Evolutionary conservation across 2,888 invertebrate species (phyloP), one percentile per base, ranked within the genome.

Genomic region (Morpho helenor): DNA sequence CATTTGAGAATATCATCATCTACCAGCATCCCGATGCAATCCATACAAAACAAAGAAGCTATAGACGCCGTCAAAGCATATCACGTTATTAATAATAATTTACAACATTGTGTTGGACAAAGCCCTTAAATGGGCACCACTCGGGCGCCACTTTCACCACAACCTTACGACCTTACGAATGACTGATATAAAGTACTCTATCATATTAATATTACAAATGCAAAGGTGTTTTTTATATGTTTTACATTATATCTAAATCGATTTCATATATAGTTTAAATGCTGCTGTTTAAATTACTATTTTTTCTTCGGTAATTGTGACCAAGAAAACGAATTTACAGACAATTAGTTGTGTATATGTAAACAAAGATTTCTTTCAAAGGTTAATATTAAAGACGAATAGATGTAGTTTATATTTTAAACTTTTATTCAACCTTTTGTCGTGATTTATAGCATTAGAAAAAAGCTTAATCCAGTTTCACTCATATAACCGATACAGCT

Each of bases 81-180:
- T 51, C 56, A 39, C 52, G 53, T 61, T 61, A 63, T 63, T 59
- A 61, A 63, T 63, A 61, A 63, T 52, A 63, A 63, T 63, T 56
- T 59, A 42, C 53, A 49, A 51, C 47, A 63, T 63, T 63, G 63
- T 62, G 50, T 49, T 43, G 45, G 49, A 61, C 59, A 61, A 63
- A 54, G 56, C 58, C 62, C 51, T 54, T 49, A 59, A 49, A 60
- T 56, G 58, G 49, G 42, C 23, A 52, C 53, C 43, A 43, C 56
- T 31, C 22, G 41, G 56, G 61, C 61, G 63, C 63, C 63, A 63
- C 63, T 63, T 63, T 63, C 63, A 56, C 63, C 54, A 23, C 56
- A 51, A 63, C 63, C 63, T 58, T 59, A 52, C 43, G 51, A 63
- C 63, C 61, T 61, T 51, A 56, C 56, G 48, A 54, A 59, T 59